Conservation (phyloP, 2,797 vertebrate species). For the Danio albolineatus region DNA sequence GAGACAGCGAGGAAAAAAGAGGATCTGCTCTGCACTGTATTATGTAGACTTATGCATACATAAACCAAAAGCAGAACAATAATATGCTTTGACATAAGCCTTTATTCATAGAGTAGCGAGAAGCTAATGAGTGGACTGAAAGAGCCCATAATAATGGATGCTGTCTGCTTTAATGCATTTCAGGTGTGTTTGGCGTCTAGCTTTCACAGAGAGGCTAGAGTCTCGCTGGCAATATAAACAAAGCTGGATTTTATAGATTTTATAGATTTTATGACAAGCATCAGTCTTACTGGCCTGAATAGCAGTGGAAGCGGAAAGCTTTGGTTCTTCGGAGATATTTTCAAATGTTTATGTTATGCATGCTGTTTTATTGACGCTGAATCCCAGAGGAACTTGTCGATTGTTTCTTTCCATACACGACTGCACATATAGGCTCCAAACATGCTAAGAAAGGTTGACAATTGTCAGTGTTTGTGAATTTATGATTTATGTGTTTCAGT, state of each 20-base stretch:
- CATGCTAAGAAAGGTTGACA: no score
- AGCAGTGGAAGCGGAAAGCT: conserved; percentile 8
- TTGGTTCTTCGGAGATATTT: conserved; percentile 5
- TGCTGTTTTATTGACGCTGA: conserved; percentile 12
- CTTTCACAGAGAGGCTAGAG: conserved; percentile 12
- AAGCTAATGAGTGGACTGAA: conserved; percentile 34
- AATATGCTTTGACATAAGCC: conserved; percentile 24
- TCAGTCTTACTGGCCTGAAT: conserved; percentile 11
- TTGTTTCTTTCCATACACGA: conserved; percentile 2
- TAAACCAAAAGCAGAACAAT: conserved; percentile 41
- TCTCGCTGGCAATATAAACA: conserved; percentile 12
- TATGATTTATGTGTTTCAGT: no score
- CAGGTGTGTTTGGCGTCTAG: conserved; percentile 17
- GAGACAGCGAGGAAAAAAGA: not conserved
- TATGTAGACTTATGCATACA: conserved; percentile 14
- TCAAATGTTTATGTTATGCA: conserved; percentile 3
- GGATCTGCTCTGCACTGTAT: conserved; percentile 13
- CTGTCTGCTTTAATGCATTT: conserved; percentile 47
- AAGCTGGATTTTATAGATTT: no score
- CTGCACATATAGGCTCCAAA: not conserved
- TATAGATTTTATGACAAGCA: conserved; percentile 38
- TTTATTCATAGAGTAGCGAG: conserved; percentile 24
- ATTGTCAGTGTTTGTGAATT: no score
- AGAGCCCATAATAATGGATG: conserved; percentile 20
- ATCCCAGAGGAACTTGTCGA: not conserved